phyloP scores from a whole-genome alignment of 2,888 invertebrate species.

The Chouioia cunea region DNA sequence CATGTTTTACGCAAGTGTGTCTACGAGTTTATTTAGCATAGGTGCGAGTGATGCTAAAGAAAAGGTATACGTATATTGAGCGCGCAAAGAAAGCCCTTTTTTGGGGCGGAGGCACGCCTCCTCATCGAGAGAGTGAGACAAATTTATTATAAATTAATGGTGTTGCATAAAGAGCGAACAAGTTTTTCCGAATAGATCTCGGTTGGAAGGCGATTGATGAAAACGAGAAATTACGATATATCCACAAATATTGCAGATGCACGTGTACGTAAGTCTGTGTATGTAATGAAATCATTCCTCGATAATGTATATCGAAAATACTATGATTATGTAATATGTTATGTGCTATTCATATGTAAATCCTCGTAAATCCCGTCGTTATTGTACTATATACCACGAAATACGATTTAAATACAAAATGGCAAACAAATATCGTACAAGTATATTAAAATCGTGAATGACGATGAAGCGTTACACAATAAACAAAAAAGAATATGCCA shows the following conservation, averaged over 20 bases:
- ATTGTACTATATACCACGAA: conserved; percentile 56
- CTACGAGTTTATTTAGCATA: conserved; percentile 41
- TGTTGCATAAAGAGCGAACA: conserved; percentile 21
- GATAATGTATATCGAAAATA: conserved; percentile 64
- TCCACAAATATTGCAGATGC: conserved; percentile 40
- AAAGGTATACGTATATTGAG: conserved; percentile 41
- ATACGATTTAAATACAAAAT: conserved; percentile 46
- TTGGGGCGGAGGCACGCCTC: conserved; percentile 15
- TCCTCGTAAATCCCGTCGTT: conserved; percentile 62
- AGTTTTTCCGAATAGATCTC: conserved; percentile 14
- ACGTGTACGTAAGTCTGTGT: conserved; percentile 48
- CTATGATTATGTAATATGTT: conserved; percentile 63
- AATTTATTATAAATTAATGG: neutral
- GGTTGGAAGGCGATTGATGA: conserved; percentile 27
- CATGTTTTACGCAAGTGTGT: conserved; percentile 47
- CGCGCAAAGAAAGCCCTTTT: conserved; percentile 35
- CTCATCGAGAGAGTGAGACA: conserved; percentile 28
- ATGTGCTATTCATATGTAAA: conserved; percentile 62
- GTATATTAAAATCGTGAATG: conserved; percentile 25
- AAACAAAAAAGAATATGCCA: conserved; percentile 24
- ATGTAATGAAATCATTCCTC: conserved; percentile 67
- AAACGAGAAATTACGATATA: conserved; percentile 38
- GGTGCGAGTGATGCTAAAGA: conserved; percentile 34
- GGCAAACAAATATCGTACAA: conserved; percentile 46
- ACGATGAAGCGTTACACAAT: conserved; percentile 34